Evolutionary conservation across 1,140 invertebrate genomes (phyloP), one percentile per base, ranked within the genome.

Genomic region (Anadara kagoshimensis): DNA sequence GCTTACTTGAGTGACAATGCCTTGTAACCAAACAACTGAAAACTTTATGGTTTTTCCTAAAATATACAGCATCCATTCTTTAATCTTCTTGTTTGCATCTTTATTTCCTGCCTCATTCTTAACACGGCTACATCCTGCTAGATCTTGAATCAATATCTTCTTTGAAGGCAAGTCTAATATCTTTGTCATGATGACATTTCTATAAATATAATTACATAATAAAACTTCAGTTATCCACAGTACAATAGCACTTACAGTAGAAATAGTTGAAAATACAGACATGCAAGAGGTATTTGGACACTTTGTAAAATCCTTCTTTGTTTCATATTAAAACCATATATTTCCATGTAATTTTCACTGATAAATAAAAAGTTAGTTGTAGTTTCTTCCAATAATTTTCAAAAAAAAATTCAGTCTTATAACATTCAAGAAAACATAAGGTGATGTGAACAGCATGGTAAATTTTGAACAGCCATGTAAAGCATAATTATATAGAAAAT

Each of bases 81-180:
- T 69, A 7, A 53, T 69, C 22, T 69, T 69, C 58, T 69, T 56
- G n/a, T 43, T 29, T 18, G 18, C 22, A 7, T 62, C 58, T 20
- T 45, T 61, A 5, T 22, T 49, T 10, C 29, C 54, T 20, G 36
- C 16, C n/a, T 14, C 12, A 69, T 12, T 8, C 49, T 36, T 47
- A 4, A 58, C 29, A 41, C 57, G 16, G 14, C 43, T 36, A 58
- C 67, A n/a, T 43, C 57, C 43, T 61, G 45, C 22, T 49, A 59
- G 57, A 24, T 69, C 67, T 22, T 44, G 20, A 14, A 69, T 62
- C 26, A 69, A 69, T 16, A 69, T 43, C 36, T 69, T 69, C 47
- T 43, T 69, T 51, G 67, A 69, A 61, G 67, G 57, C 11, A 69
- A 45, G n/a, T 69, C 67, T 7, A 69, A 53, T 36, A 69, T 51